Conservation (phyloP, 2,113 vertebrate species). For the Eulemur macaco region DNA sequence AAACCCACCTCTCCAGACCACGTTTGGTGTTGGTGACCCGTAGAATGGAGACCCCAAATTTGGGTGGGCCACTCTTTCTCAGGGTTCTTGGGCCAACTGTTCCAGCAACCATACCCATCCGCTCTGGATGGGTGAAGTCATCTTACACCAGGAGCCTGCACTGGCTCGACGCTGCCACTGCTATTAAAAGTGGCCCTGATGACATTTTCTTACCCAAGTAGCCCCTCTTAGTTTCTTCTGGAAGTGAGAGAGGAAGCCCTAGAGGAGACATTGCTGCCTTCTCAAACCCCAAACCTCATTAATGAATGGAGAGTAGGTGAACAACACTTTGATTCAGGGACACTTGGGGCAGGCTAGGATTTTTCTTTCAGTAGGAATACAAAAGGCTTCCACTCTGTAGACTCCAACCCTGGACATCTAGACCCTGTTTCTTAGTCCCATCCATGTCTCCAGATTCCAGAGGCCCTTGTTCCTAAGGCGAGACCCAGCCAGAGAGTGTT, state of each 20-base stretch:
- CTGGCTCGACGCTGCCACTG: background rate
- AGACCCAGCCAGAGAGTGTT: background rate
- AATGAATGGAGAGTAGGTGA: background rate
- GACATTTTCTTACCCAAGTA: background rate
- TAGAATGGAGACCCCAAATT: background rate
- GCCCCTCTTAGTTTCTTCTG: background rate
- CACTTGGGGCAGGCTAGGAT: background rate
- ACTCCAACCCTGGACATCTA: background rate
- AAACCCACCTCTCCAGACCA: background rate
- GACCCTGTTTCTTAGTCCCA: background rate
- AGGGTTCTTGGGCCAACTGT: background rate
- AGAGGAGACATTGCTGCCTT: background rate
- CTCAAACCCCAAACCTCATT: background rate
- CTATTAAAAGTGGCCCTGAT: background rate
- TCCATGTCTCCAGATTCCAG: background rate
- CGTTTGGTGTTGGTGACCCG: background rate
- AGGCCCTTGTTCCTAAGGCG: background rate
- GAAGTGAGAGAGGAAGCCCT: background rate
- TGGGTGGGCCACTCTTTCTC: background rate
- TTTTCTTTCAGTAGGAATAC: background rate
- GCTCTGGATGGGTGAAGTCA: background rate
- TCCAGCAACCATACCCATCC: background rate
- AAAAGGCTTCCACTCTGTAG: background rate
- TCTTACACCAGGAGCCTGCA: background rate
- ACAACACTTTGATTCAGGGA: background rate